These are phyloP conservation scores for Pantelozetes paolii DNA, from an alignment of 2,888 invertebrate species.

Conservation along the genomic window DNA sequence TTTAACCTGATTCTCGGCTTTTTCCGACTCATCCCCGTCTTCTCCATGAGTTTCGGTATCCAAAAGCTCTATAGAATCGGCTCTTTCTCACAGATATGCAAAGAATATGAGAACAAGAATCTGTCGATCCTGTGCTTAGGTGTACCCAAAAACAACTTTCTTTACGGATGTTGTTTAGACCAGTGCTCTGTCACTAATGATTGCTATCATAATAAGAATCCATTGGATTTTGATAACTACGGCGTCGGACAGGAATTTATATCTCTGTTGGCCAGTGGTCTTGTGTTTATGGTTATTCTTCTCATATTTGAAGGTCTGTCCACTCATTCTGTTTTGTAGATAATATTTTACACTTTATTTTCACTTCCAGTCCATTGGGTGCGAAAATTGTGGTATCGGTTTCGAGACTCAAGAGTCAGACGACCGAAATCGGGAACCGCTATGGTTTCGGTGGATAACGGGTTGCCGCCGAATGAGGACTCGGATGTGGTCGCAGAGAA, in stretches of 20 bases:
- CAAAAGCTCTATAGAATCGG: constrained; percentile 37
- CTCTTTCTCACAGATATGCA: neutral
- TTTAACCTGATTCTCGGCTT: neutral
- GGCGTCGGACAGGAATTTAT: constrained; percentile 35
- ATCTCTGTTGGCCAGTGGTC: neutral
- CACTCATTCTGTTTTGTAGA: neutral
- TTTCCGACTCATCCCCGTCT: constrained; percentile 30
- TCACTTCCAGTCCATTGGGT: neutral
- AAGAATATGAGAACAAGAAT: neutral
- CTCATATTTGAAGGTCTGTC: constrained; percentile 27
- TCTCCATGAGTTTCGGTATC: constrained; percentile 38
- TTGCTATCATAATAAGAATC: constrained; percentile 17
- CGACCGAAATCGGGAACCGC: neutral
- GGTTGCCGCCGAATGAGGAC: neutral
- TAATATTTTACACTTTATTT: neutral
- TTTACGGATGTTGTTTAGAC: constrained; percentile 35
- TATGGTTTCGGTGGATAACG: neutral
- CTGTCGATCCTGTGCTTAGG: neutral
- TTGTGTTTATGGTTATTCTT: constrained; percentile 20
- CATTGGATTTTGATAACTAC: neutral
- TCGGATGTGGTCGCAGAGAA: constrained; percentile 38
- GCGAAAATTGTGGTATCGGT: constrained; percentile 12
- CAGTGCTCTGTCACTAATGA: neutral
- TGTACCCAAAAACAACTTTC: neutral
- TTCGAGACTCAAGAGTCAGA: neutral